Conservation (phyloP, 1,140 invertebrate genomes). For the Luehdorfia chinensis region DNA sequence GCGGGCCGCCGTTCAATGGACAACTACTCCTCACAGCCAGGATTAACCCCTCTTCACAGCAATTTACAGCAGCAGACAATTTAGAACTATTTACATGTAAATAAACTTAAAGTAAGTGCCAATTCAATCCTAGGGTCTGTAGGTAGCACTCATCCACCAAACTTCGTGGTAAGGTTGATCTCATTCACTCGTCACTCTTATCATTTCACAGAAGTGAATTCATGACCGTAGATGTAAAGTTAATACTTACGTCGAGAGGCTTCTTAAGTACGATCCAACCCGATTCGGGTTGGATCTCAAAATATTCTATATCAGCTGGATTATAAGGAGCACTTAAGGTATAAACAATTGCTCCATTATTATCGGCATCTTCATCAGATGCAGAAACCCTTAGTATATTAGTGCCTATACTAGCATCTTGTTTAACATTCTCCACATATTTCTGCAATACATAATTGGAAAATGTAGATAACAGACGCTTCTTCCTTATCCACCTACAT, state of each 20-base stretch:
- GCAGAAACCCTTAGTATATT: conserved; percentile 96
- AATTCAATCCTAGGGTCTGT: conserved; percentile 76
- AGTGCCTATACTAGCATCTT: conserved; percentile 96
- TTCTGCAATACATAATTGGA: conserved; percentile 80
- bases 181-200: conserved; percentile 68
- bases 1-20: conserved; percentile 65
- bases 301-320: conserved; percentile 93
- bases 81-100: conserved; percentile 76
- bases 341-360: conserved; percentile 96
- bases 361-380: conserved; percentile 96
- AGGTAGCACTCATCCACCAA: conserved; percentile 78
- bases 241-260: conserved; percentile 93
- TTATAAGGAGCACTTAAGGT: conserved; percentile 91
- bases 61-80: conserved; percentile 72
- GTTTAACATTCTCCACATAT: conserved; percentile 97
- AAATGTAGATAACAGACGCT: conserved; percentile 15
- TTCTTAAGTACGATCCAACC: conserved; percentile 97
- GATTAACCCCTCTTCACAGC: conserved; percentile 70
- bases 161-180: conserved; percentile 71
- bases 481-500: conserved; percentile 19
- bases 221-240: conserved; percentile 17
- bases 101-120: conserved; percentile 69
- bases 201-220: conserved; percentile 40
- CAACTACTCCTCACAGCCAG: conserved; percentile 76
- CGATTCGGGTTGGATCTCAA: conserved; percentile 96